These are phyloP conservation scores for Oreocharis arfaki DNA, from an alignment of 2,113 vertebrate species.

Conservation along the genomic window DNA sequence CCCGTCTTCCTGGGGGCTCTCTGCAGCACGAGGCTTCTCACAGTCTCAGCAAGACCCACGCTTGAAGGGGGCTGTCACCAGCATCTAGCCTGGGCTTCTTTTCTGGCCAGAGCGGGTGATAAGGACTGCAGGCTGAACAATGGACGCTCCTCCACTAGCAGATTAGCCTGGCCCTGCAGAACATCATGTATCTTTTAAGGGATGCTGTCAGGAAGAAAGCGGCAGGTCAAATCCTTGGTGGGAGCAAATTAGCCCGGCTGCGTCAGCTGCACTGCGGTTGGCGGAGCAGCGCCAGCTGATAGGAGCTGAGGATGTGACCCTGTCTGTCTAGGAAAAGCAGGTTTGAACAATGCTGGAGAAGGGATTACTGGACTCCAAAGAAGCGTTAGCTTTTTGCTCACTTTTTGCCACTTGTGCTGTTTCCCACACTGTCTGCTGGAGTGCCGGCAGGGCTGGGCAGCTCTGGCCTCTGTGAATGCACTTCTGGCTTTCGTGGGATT, in stretches of 20 bases:
- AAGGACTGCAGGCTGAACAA: neutral
- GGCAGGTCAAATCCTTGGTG: neutral
- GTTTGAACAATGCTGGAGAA: neutral
- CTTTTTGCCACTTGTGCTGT: neutral
- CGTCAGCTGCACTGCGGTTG: neutral
- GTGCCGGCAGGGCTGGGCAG: neutral
- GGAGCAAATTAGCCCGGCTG: neutral
- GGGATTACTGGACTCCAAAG: neutral
- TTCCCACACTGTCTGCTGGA: neutral
- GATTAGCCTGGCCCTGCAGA: constrained; percentile 15
- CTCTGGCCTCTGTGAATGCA: neutral
- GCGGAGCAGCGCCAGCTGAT: neutral
- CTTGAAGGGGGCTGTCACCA: neutral
- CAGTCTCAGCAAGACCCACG: neutral
- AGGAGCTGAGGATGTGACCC: neutral
- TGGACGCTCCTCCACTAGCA: neutral
- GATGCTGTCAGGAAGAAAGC: constrained; percentile 9
- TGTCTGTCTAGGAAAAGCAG: neutral
- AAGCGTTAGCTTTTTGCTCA: neutral
- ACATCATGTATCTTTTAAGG: constrained; percentile 14
- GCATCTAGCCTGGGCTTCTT: neutral
- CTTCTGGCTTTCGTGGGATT: neutral
- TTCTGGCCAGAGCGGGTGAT: neutral
- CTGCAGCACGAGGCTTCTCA: neutral
- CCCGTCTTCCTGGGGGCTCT: neutral